Base-by-base conservation (phyloP, 2,888 invertebrate genomes). In the Bellardia bayeri region DNA sequence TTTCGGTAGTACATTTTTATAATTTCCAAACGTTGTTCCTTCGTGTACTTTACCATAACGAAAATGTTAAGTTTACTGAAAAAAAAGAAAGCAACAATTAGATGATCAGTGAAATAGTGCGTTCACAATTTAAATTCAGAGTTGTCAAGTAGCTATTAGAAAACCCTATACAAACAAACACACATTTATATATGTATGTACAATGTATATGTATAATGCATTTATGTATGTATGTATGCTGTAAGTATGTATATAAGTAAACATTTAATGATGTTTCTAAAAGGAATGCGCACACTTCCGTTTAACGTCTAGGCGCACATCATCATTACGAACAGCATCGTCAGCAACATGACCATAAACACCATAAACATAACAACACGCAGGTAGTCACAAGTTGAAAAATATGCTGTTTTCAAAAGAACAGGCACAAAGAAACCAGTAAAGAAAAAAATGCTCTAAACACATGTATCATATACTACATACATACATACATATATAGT, bases 251-350 rank as follows among this genome's bases (percentile, higher is more conserved):
- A 74, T 82, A 23, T 23, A 23, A 66, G 61, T 54, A 74, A 80
- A 63, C 51, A 85, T 80, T 74, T 61, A 74, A 92, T 91, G 89
- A 89, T 91, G 90, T 90, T 91, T 91, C 89, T 89, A 87, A 82
- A 87, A 90, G 92, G 91, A 92, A 92, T 92, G 92, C 75, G 86
- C 83, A 75, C 86, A 85, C 86, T 83, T 88, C 85, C 83, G 88
- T 87, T 91, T 90, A 91, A 90, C 90, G 88, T 89, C 89, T 89
- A 89, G 89, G 89, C 86, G 85, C 83, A 82, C 85, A 82, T 78
- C 58, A 14, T 81, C 64, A 81, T 64, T 72, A 78, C n/a, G 71
- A 84, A 69, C 76, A 72, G 58, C 75, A 74, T 75, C 82, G 64
- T 68, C 76, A 58, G 71, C 82, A 86, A 72, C 74, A 80, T 83